A percentile compares a stretch with the other conserved stretches of the same genome.
These are phyloP conservation scores for Solenodon paradoxus DNA, from an alignment of 2,113 vertebrate species.

Conservation along the genomic window DNA sequence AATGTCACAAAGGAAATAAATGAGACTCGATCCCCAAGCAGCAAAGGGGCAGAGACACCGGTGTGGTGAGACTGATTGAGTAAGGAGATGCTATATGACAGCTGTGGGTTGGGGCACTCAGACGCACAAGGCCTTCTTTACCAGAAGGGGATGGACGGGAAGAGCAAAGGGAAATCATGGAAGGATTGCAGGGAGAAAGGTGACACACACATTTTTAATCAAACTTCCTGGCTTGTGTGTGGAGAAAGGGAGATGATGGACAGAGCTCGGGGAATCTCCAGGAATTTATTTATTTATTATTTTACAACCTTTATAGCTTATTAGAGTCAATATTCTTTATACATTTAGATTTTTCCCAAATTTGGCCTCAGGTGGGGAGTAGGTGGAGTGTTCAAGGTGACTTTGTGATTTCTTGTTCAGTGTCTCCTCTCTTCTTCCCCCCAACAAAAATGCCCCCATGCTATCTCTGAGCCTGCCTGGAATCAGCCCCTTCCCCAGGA, in stretches of 20 bases:
- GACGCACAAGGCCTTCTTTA: no score
- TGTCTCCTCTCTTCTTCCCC: no score
- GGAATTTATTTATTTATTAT: no score
- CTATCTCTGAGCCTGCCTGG: neutral
- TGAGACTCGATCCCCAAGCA: neutral
- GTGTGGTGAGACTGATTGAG: neutral
- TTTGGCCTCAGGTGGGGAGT: neutral
- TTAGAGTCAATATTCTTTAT: neutral
- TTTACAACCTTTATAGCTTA: neutral
- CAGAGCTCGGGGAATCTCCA: no score
- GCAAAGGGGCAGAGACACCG: neutral
- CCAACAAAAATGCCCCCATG: neutral
- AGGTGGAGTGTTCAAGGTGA: neutral
- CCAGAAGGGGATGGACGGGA: no score
- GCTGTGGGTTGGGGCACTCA: no score
- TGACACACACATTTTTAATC: neutral
- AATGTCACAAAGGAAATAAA: slow-evolving; percentile 7
- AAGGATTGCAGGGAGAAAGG: neutral
- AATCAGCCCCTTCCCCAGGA: neutral
- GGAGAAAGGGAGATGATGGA: neutral
- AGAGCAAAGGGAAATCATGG: neutral
- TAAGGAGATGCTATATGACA: no score
- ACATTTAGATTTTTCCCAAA: neutral
- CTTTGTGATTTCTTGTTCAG: neutral
- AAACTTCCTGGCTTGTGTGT: neutral